Percentiles rank a stretch among this genome's conserved stretches.
Conservation (phyloP, 2,888 invertebrate genomes). For the Kryphioiulus occultus region DNA sequence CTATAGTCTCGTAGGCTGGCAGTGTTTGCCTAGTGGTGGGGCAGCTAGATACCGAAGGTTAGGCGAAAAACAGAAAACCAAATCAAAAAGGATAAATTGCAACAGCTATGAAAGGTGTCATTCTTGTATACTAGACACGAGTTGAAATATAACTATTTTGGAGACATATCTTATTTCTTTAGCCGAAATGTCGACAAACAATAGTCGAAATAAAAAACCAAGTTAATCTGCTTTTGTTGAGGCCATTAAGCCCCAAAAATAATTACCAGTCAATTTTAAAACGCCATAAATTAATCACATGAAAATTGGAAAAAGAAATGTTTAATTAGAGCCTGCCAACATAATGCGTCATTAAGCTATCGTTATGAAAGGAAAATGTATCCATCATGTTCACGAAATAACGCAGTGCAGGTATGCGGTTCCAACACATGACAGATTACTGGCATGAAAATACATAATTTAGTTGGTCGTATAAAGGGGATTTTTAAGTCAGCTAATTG, state of each 20-base stretch:
- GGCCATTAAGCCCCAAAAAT: not conserved
- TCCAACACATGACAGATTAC: constrained; percentile 3
- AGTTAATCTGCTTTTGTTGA: not conserved
- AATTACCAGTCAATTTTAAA: not conserved
- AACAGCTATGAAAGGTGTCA: not conserved
- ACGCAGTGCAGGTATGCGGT: not conserved
- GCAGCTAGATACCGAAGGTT: too few species aligned
- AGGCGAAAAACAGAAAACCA: not conserved
- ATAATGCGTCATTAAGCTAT: not conserved
- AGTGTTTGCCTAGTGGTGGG: too few species aligned
- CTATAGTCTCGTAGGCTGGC: too few species aligned
- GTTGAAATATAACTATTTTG: too few species aligned
- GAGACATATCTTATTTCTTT: too few species aligned
- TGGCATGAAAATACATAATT: not conserved
- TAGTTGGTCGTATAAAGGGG: not conserved
- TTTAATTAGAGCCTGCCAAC: not conserved
- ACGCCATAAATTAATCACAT: not conserved
- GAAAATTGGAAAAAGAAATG: not conserved
- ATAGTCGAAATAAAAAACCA: too few species aligned
- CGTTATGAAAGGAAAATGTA: not conserved
- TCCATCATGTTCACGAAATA: not conserved
- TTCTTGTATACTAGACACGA: too few species aligned
- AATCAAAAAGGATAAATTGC: not conserved
- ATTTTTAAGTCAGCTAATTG: not conserved
- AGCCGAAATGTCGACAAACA: too few species aligned